Conservation (phyloP, 1,140 invertebrate species). For the Bathynomus jamesi region DNA sequence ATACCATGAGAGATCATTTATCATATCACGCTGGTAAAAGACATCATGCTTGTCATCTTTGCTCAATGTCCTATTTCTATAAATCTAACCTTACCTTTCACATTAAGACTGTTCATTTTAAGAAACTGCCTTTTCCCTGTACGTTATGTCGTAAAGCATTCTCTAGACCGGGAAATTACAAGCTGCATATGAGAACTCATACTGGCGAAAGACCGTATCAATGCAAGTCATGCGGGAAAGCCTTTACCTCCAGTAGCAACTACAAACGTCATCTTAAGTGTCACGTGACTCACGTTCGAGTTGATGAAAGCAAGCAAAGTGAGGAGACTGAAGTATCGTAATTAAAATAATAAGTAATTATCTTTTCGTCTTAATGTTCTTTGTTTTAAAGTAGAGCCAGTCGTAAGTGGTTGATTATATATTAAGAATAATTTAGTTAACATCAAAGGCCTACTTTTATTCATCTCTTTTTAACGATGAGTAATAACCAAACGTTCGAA, state of each 20-base stretch:
- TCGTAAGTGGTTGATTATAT: too few species aligned
- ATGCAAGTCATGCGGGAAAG: constrained; percentile 78
- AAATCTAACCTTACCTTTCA: constrained; percentile 27
- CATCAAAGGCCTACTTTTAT: too few species aligned
- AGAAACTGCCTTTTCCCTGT: constrained; percentile 47
- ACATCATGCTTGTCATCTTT: constrained; percentile 21
- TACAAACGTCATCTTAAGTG: constrained; percentile 31
- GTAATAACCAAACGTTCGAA: too few species aligned
- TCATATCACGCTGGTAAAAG: constrained; percentile 23
- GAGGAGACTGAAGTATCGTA: too few species aligned
- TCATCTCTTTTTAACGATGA: too few species aligned
- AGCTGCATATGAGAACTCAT: constrained; percentile 80
- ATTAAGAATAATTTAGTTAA: too few species aligned
- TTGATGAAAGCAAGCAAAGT: too few species aligned
- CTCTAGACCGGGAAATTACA: constrained; percentile 82
- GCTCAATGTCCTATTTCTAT: constrained; percentile 25
- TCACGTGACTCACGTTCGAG: constrained; percentile 7
- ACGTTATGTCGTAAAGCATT: constrained; percentile 82
- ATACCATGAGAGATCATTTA: constrained; percentile 26
- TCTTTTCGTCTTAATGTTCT: too few species aligned
- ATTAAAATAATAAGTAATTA: too few species aligned
- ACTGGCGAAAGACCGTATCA: constrained; percentile 89
- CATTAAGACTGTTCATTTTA: constrained; percentile 13
- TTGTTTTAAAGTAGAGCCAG: too few species aligned
- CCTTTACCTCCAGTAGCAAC: constrained; percentile 57